Conservation (phyloP, 2,888 invertebrate species). For the Drosophila hamatofila region DNA sequence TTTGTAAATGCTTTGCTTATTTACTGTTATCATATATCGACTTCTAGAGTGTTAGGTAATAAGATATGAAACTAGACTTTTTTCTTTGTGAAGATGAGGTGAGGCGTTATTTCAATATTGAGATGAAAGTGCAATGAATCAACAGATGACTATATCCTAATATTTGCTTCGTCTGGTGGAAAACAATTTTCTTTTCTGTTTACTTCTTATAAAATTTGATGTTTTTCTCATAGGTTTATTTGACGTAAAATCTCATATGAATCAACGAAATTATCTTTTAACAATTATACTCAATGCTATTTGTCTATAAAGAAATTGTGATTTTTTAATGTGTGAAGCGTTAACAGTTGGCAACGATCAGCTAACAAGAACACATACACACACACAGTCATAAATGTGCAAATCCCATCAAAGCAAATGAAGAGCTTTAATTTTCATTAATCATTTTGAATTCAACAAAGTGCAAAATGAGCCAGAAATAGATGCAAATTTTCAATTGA, state of each 20-base stretch:
- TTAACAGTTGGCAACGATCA: conserved; percentile 33
- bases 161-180: neutral
- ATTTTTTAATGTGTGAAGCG: neutral
- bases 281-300: neutral
- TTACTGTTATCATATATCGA: no score
- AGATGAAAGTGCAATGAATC: no score
- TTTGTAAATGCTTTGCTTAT: no score
- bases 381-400: neutral
- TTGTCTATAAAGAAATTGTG: conserved; percentile 2
- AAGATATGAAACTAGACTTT: no score
- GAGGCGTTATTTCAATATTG: no score
- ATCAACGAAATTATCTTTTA: conserved; percentile 2
- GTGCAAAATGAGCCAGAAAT: conserved; percentile 58
- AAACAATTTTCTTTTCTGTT: neutral
- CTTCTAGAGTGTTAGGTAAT: no score
- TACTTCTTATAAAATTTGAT: neutral
- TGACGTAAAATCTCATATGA: neutral
- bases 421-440: conserved; percentile 50
- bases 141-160: no score
- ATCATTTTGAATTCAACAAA: conserved; percentile 65
- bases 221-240: neutral
- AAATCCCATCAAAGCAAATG: conserved; percentile 10
- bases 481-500: conserved; percentile 71
- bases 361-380: neutral
- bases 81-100: no score